Evolutionary conservation across 2,113 vertebrate species (phyloP).

Genomic region (Scophthalmus maximus): DNA sequence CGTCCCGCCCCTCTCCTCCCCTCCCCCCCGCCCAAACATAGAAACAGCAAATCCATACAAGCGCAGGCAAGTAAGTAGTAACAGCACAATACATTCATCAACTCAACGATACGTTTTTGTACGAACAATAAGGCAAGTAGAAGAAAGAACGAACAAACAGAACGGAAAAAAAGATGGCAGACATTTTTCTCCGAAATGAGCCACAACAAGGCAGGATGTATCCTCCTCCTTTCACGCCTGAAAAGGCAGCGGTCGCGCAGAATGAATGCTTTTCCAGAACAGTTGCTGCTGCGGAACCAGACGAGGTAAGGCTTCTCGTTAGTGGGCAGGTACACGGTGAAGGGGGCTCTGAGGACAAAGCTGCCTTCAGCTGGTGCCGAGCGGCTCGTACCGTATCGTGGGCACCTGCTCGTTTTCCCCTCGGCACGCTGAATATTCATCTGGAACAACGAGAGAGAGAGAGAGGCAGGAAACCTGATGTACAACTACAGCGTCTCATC

Average conservation of each 20-base stretch:
- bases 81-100: conserved; percentile 96
- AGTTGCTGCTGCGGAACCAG: conserved; percentile 38
- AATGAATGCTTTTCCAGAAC: conserved; percentile 20
- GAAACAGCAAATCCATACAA: conserved; percentile 90
- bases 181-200: conserved; percentile 68
- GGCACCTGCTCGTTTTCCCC: neutral
- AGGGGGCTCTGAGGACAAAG: conserved; percentile 70
- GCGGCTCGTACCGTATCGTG: conserved; percentile 39
- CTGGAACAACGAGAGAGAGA: conserved; percentile 48
- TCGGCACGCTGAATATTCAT: conserved; percentile 29
- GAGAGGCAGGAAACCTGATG: conserved; percentile 52
- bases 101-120: conserved; percentile 88
- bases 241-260: conserved; percentile 43
- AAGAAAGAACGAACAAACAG: conserved; percentile 67
- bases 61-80: conserved; percentile 98
- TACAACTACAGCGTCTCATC: conserved; percentile 44
- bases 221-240: conserved; percentile 54
- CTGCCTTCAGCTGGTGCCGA: conserved; percentile 85
- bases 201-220: conserved; percentile 62
- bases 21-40: conserved; percentile 79
- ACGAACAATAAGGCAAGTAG: conserved; percentile 91
- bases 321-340: conserved; percentile 47
- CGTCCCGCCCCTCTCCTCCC: neutral
- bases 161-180: conserved; percentile 64
- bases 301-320: conserved; percentile 67